Base-by-base conservation (phyloP, 2,797 vertebrate genomes). In the Synanceia verrucosa region DNA sequence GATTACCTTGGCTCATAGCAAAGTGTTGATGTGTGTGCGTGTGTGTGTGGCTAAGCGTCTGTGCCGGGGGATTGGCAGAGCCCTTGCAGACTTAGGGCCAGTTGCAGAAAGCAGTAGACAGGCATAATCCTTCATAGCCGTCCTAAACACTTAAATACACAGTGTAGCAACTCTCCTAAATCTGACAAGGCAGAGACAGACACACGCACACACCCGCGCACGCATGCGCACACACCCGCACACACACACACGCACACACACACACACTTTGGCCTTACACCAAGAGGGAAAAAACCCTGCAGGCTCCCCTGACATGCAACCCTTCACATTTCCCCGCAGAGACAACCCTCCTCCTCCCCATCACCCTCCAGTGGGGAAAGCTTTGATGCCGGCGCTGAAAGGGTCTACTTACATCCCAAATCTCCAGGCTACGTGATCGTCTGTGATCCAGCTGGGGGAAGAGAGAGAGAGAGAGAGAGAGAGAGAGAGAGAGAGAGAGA, bases 331-430 rank as follows among this genome's bases (percentile, higher is more conserved):
- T 87, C 83, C 87, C 90, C 57, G 19, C 83, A 81, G 87, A 88
- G 87, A 85, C 86, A 70, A 41, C 78, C 75, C 78, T 65, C 59
- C 65, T 53, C 37, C 19, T 48, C 70, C 73, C 56, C 71, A 70
- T 65, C 78, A 67, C 81, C 82, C 78, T n/a, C 80, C 70, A 81
- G 67, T 83, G 83, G 78, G 59, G 68, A 43, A 74, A 63, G 91
- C 93, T 94, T 94, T 93, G 91, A 93, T 92, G 91, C 87, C 73
- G 79, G 89, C 82, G 88, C 90, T 93, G 91, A 93, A 93, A 93
- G 91, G 92, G 86, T 92, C 90, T 93, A 94, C 94, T 96, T 93
- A 94, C 93, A 94, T 95, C 93, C 94, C 94, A 95, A 94, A 95
- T 95, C 95, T 95, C 94, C 95, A 94, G 90, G 92, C 93, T 92